Evolutionary conservation across 2,113 vertebrate genomes (phyloP).

Genomic region (Daphoenositta chrysoptera): DNA sequence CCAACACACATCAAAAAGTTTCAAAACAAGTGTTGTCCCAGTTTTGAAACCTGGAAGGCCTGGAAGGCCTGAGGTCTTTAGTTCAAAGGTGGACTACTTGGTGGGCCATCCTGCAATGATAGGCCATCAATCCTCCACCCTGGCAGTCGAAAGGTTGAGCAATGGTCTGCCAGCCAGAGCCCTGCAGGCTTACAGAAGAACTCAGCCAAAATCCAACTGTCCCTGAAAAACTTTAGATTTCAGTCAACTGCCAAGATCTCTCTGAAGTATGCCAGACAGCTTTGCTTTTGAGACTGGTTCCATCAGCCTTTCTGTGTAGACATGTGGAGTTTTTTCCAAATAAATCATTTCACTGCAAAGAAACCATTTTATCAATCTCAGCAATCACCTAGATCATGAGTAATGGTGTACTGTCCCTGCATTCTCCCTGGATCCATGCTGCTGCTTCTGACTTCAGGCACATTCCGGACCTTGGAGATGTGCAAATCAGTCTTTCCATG

Average conservation of each 20-base stretch:
- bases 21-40: constrained; percentile 17
- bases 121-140: neutral
- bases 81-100: constrained; percentile 42
- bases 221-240: constrained; percentile 18
- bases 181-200: neutral
- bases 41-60: constrained; percentile 39
- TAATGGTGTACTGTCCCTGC: neutral
- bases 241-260: neutral
- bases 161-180: constrained; percentile 2
- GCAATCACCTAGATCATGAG: neutral
- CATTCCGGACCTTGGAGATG: neutral
- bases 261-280: neutral
- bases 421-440: neutral
- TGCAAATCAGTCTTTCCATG: neutral
- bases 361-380: neutral
- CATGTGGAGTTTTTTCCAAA: neutral
- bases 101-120: constrained; percentile 4
- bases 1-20: constrained; percentile 14
- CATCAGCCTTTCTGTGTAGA: neutral
- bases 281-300: neutral
- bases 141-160: neutral
- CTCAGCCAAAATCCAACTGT: constrained; percentile 5
- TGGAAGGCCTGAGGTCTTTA: constrained; percentile 25
- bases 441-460: neutral
- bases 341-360: neutral